Conservation (phyloP, 2,113 vertebrate species). For the Solea senegalensis region DNA sequence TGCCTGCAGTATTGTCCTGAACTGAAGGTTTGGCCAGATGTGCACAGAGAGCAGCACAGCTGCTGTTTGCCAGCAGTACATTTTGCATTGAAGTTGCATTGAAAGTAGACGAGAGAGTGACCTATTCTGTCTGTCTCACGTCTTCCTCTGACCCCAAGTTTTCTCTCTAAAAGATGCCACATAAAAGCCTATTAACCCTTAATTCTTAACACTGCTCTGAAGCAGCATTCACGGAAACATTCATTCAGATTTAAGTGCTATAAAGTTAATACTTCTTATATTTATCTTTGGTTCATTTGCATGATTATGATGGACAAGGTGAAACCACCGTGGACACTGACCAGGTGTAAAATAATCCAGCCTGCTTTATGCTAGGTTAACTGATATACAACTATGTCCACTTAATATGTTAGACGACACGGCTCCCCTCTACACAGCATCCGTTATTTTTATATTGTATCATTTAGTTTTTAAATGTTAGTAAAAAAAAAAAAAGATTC, state of each 20-base stretch:
- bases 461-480: background rate
- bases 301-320: background rate
- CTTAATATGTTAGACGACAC: background rate
- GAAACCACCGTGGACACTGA: constrained; percentile 12
- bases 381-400: background rate
- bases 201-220: background rate
- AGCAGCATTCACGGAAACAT: background rate
- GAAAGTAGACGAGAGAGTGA: constrained; percentile 2
- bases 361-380: background rate
- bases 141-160: constrained; percentile 7
- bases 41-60: background rate
- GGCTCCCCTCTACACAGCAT: no score
- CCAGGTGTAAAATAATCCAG: background rate
- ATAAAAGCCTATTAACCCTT: constrained; percentile 27
- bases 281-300: constrained; percentile 1
- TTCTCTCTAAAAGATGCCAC: constrained; percentile 35
- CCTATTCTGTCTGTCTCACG: background rate
- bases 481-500: no score
- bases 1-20: background rate
- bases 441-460: background rate
- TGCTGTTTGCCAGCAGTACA: background rate
- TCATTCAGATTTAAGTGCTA: constrained; percentile 3
- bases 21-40: background rate
- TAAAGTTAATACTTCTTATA: background rate
- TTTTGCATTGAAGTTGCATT: background rate